Evolutionary conservation across 2,888 invertebrate species (phyloP).

Genomic region (Cerastis rubricosa): DNA sequence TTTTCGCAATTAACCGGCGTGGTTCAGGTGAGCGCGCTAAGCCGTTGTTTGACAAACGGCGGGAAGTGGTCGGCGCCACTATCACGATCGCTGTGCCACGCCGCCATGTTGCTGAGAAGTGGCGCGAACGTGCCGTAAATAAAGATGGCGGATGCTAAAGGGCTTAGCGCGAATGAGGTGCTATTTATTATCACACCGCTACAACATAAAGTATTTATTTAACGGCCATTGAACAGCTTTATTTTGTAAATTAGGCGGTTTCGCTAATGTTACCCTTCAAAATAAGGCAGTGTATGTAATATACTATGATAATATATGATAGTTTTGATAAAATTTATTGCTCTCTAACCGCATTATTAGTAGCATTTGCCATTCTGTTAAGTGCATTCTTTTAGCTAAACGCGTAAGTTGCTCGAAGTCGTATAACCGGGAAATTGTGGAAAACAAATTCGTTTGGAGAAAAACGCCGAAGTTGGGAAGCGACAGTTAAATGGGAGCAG

Average conservation of each 20-base stretch:
- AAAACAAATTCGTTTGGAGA: constrained; percentile 74
- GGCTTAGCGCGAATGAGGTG: constrained; percentile 74
- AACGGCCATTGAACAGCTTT: constrained; percentile 61
- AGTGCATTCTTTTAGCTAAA: constrained; percentile 41
- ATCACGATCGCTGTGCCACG: constrained; percentile 74
- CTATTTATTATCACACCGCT: constrained; percentile 69
- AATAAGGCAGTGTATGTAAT: constrained; percentile 9
- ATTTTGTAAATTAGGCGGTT: constrained; percentile 59
- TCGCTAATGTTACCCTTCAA: constrained; percentile 24
- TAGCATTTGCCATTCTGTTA: constrained; percentile 17
- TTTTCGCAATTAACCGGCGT: constrained; percentile 85
- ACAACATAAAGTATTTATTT: constrained; percentile 67
- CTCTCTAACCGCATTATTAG: constrained; percentile 33
- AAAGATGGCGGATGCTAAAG: constrained; percentile 81
- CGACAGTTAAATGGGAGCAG: constrained; percentile 78
- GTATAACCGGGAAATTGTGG: constrained; percentile 69
- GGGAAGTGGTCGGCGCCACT: constrained; percentile 80
- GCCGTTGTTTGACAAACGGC: constrained; percentile 86
- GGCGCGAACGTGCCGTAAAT: constrained; percentile 86
- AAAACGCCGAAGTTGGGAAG: constrained; percentile 74
- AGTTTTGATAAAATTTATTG: constrained; percentile 18
- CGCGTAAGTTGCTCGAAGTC: constrained; percentile 25
- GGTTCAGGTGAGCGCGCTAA: constrained; percentile 82
- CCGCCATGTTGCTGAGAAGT: constrained; percentile 74
- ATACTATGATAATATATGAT: constrained; percentile 16